phyloP scores from a whole-genome alignment of 2,797 vertebrate genomes.

The Oryzias sinensis region DNA sequence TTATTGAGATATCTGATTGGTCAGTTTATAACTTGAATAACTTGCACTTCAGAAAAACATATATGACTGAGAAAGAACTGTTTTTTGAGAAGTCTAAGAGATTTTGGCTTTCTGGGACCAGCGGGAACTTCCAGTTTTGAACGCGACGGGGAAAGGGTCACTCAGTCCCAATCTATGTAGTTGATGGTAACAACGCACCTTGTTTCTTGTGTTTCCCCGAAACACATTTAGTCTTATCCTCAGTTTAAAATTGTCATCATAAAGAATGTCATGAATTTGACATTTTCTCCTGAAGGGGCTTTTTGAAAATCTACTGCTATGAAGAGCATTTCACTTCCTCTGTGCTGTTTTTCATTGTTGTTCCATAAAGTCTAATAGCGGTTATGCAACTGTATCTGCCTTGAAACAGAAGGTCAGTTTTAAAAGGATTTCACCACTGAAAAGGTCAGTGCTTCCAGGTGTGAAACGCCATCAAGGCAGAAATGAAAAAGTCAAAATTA shows the following conservation, averaged over 20 bases:
- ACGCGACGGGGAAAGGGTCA: too few relatives aligned
- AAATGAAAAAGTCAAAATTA: constrained; percentile 28
- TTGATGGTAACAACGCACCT: too few relatives aligned
- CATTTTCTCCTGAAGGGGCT: background rate
- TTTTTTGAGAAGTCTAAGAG: too few relatives aligned
- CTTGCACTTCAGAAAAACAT: too few relatives aligned
- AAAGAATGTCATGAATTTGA: constrained; percentile 11
- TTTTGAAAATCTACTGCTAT: constrained; percentile 6
- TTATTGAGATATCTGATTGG: too few relatives aligned
- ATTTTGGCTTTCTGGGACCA: too few relatives aligned
- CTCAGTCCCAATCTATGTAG: too few relatives aligned
- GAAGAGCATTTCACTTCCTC: constrained; percentile 15
- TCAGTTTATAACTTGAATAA: too few relatives aligned
- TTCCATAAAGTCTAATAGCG: constrained; percentile 47
- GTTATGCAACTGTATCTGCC: constrained; percentile 48
- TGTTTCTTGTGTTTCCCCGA: too few relatives aligned
- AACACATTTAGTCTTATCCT: constrained; percentile 16
- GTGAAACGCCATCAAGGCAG: constrained; percentile 30
- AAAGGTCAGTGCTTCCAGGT: constrained; percentile 71
- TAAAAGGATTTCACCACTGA: constrained; percentile 70
- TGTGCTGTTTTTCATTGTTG: constrained; percentile 25
- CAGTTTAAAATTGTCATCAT: background rate
- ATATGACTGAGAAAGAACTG: too few relatives aligned
- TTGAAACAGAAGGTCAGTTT: constrained; percentile 65
- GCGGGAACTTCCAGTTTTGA: too few relatives aligned